phyloP scores from a whole-genome alignment of 2,888 invertebrate species.

The Andrena minutula region DNA sequence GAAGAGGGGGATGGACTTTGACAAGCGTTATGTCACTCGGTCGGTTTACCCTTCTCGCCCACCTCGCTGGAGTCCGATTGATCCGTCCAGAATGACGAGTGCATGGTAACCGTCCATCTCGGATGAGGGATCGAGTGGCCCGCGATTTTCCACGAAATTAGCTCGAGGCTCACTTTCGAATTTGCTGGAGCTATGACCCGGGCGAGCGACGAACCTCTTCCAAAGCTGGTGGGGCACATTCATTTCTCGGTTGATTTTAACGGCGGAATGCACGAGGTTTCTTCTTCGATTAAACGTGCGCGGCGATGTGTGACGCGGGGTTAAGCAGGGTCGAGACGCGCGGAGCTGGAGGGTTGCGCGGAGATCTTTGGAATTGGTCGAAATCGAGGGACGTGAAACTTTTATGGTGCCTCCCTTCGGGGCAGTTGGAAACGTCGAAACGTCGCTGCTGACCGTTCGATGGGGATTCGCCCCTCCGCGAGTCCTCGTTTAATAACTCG shows the following conservation, averaged over 20 bases:
- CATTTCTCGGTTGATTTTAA: constrained; percentile 41
- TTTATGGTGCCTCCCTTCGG: constrained; percentile 72
- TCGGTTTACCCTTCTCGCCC: constrained; percentile 35
- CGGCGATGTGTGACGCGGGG: constrained; percentile 12
- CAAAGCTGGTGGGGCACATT: background rate
- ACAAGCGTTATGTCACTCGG: constrained; percentile 41
- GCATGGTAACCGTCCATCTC: constrained; percentile 36
- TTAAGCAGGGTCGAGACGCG: constrained; percentile 20
- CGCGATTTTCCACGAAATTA: constrained; percentile 69
- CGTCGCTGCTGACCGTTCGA: constrained; percentile 70
- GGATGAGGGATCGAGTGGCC: constrained; percentile 51
- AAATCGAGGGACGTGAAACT: constrained; percentile 73
- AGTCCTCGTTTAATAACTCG: constrained; percentile 64
- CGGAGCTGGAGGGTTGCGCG: constrained; percentile 28
- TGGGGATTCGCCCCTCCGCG: constrained; percentile 42
- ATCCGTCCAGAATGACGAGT: constrained; percentile 37
- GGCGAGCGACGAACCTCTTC: background rate
- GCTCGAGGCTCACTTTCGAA: constrained; percentile 52
- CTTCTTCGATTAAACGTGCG: constrained; percentile 44
- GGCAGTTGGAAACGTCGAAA: constrained; percentile 65
- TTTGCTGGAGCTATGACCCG: constrained; percentile 27
- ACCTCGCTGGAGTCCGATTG: constrained; percentile 28
- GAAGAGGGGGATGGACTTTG: constrained; percentile 18
- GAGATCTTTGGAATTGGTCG: constrained; percentile 62
- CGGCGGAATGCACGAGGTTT: constrained; percentile 6